phyloP scores from a whole-genome alignment of 1,140 invertebrate genomes.

The Brachionus koreanus region DNA sequence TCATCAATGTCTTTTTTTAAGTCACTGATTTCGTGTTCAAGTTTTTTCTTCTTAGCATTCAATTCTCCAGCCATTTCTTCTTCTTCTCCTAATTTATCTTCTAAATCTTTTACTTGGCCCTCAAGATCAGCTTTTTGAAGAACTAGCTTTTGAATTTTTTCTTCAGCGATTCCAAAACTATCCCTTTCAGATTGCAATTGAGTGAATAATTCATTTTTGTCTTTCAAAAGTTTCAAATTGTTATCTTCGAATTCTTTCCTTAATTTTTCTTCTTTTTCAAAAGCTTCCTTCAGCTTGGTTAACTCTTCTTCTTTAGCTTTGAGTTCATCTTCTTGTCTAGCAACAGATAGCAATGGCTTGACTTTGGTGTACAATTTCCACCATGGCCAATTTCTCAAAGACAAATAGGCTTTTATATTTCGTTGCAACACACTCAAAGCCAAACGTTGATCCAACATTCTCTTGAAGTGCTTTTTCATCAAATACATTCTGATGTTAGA shows the following conservation, averaged over 20 bases:
- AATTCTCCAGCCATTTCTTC: slow-evolving; percentile 88
- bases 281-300: slow-evolving; percentile 83
- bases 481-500: slow-evolving; percentile 81
- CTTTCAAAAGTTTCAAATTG: slow-evolving; percentile 73
- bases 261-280: slow-evolving; percentile 86
- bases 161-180: slow-evolving; percentile 73
- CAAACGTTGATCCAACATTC: slow-evolving; percentile 92
- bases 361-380: no score
- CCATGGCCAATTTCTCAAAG: no score
- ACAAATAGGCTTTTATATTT: slow-evolving; percentile 96
- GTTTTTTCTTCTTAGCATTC: slow-evolving; percentile 88
- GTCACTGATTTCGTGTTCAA: slow-evolving; percentile 84
- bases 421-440: slow-evolving; percentile 95
- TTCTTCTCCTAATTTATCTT: slow-evolving; percentile 87
- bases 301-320: no score
- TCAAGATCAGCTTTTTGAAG: slow-evolving; percentile 96
- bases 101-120: slow-evolving; percentile 88
- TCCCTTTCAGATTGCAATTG: slow-evolving; percentile 81
- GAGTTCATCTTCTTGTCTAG: no score
- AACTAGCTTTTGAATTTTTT: slow-evolving; percentile 82
- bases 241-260: slow-evolving; percentile 92
- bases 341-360: no score
- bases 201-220: slow-evolving; percentile 83
- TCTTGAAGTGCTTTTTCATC: slow-evolving; percentile 88
- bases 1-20: slow-evolving; percentile 96